Base-by-base conservation (phyloP, 2,888 invertebrate species). In the Theodoxus fluviatilis region DNA sequence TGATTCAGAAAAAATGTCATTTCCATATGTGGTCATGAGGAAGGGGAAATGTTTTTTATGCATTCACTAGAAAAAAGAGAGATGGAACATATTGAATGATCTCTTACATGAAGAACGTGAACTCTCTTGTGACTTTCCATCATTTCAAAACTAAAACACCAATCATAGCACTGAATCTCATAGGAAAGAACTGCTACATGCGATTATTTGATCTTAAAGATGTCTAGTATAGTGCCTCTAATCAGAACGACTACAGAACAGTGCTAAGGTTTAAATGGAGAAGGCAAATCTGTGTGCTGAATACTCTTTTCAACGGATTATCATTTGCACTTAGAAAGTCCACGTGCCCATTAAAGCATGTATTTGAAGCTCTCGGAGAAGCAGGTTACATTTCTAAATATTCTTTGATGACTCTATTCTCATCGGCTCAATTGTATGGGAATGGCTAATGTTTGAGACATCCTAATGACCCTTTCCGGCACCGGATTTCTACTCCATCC, bases 381-480 rank as follows among this genome's bases (percentile, higher is more conserved):
- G 4, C 28, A 31, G 57, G 57, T 6, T 33, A 57, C 31, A 1
- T 57, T 28, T 57, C 57, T 9, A 2, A 28, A 7, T 33, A 9
- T 57, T 57, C 33, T 18, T 57, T 1, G 57, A 57, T 31, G 57
- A 57, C 18, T 57, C 57, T 57, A 31, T 57, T 9, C 57, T 57
- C 3, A 15, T 57, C 22, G 57, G 57, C 12, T 9, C 28, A 9
- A 25, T 15, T 25, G 6, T 25, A 2, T 4, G 18, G 31, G 31
- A 57, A 25, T 57, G 57, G n/a, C n/a, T n/a, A n/a, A n/a, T n/a
- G n/a, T n/a, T n/a, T 33, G 18, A 1, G 57, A 57, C 1, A 57
- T 15, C 18, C 57, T 57, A 9, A 1, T 1, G 3, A 6, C 33
- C 6, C 31, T 57, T 6, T 6, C 31, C 15, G 33, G 33, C 4